A percentile compares a stretch with the other conserved stretches of the same genome.
Evolutionary conservation across 2,797 vertebrate genomes (phyloP).

Genomic region (Coluber constrictor): DNA sequence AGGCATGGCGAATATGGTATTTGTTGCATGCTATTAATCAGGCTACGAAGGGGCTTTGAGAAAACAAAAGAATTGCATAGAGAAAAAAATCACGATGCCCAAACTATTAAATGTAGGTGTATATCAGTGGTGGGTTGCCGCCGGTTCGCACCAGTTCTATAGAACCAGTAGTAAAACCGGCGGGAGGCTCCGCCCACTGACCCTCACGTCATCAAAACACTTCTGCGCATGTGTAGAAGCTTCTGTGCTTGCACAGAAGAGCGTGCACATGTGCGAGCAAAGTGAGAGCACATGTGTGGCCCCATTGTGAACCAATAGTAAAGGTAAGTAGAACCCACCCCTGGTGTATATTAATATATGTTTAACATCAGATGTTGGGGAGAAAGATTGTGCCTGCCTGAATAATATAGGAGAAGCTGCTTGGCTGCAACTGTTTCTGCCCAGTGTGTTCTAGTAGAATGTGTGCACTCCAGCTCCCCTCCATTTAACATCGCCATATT

Average conservation of each 20-base stretch:
- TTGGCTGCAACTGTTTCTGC: neutral
- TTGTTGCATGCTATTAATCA: neutral
- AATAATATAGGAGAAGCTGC: neutral
- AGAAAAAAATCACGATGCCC: neutral
- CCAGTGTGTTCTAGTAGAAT: neutral
- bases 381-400: neutral
- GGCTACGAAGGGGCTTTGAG: neutral
- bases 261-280: too few relatives aligned
- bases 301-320: too few relatives aligned
- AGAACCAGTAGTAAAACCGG: too few relatives aligned
- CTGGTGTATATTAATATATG: too few relatives aligned
- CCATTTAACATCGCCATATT: neutral
- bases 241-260: too few relatives aligned
- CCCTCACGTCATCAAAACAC: too few relatives aligned
- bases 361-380: neutral
- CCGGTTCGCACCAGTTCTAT: too few relatives aligned
- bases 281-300: accelerated
- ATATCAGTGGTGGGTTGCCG: too few relatives aligned
- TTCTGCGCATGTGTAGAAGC: too few relatives aligned
- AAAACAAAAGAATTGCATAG: neutral
- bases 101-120: neutral
- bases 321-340: too few relatives aligned
- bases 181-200: too few relatives aligned
- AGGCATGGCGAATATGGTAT: neutral
- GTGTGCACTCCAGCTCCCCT: neutral